Conservation (phyloP, 2,888 invertebrate species). For the Penaeus monodon region DNA sequence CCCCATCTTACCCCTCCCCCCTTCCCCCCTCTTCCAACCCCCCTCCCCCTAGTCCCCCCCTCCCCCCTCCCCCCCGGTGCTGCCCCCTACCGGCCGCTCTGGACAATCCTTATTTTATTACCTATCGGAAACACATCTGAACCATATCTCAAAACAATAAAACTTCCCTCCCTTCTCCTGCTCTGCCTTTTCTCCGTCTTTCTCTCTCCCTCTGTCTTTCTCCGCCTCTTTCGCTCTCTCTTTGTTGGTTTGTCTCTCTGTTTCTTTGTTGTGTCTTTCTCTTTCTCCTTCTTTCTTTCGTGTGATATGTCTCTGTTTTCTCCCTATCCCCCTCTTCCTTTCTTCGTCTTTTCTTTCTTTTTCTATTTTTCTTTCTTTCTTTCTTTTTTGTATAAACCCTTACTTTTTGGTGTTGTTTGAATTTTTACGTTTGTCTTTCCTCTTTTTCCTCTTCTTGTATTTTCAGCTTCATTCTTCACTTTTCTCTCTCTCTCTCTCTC, state of each 20-base stretch:
- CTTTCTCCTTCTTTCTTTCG: no score
- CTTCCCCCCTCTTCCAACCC: neutral
- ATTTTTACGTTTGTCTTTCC: no score
- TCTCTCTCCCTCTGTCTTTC: neutral
- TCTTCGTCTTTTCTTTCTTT: no score
- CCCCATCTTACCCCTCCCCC: no score
- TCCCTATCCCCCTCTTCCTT: no score
- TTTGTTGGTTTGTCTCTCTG: neutral
- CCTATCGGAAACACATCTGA: slow-evolving; percentile 59
- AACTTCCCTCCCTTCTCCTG: slow-evolving; percentile 22
- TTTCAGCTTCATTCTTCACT: no score
- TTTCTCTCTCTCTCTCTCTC: no score
- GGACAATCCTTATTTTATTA: slow-evolving; percentile 55
- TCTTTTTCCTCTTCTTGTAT: no score
- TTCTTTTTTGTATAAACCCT: no score
- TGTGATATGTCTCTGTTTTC: no score
- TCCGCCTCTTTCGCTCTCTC: neutral
- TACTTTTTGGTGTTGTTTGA: no score
- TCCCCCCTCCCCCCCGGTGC: neutral
- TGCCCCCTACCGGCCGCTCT: neutral
- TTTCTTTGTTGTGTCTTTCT: neutral
- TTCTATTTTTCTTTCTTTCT: no score
- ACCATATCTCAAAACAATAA: slow-evolving; percentile 60
- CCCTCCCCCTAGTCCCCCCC: neutral
- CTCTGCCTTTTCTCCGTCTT: neutral